Base-by-base conservation (phyloP, 2,113 vertebrate genomes). In the Melanocharis versteri region DNA sequence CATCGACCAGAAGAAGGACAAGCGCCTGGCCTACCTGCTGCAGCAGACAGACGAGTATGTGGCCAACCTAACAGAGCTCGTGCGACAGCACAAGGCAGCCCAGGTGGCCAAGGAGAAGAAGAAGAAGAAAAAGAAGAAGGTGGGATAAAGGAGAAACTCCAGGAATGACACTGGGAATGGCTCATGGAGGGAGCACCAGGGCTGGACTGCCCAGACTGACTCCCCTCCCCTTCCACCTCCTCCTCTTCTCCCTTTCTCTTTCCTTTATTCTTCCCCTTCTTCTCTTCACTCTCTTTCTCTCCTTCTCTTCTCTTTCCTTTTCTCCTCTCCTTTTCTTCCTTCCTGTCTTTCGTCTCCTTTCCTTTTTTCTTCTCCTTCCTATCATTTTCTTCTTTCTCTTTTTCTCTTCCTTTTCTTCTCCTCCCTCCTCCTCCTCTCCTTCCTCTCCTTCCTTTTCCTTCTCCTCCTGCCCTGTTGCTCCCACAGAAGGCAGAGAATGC, bases 1-100 rank as follows among this genome's bases (percentile, higher is more conserved):
- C 60, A 99, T 99, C 1, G 99, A 99, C 94, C 99, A 99, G 97
- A 99, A 99, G 98, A 99, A 99, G 94, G 99, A 99, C 98, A 99
- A 99, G 96, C 99, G 99, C 47, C 90, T 99, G 98, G 99, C 99
- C 39, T 99, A 99, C 98, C 98, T 99, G 91, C 97, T 99, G 81
- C 99, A 99, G 98, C 99, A 99, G 98, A 99, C 99, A 0, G 99
- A 99, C 4, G 99, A 99, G 95, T 99, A 99, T 2, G 99, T 99
- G 89, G 99, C 99, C 72, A 99, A 99, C 97, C 99, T 99, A 87
- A 99, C 99, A 0, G 99, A 99, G 95, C 97, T 99, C 70, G 99
- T 99, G 89, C 97, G 99, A 15, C 99, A 99, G 42, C 99, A 99
- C 98, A 99, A 99, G 96, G 99, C 99, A 0, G 99, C 97, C 3